Conservation (phyloP, 2,113 vertebrate genomes). For the Elgaria multicarinata region DNA sequence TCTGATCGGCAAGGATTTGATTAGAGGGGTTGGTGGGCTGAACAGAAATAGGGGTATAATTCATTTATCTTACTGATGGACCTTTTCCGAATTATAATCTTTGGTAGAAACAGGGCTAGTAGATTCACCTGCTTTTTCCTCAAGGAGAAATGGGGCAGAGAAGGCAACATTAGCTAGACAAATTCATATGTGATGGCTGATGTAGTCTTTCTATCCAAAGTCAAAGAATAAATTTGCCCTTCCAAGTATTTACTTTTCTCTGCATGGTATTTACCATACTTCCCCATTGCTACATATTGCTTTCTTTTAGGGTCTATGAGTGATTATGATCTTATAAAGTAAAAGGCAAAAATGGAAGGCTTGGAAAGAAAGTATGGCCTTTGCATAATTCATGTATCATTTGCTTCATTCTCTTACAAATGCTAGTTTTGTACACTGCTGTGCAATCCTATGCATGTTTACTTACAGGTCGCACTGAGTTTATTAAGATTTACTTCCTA, state of each 20-base stretch:
- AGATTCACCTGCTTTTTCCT: no score
- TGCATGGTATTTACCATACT: background rate
- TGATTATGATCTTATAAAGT: background rate
- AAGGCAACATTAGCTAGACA: no score
- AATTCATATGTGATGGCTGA: no score
- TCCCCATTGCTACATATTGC: background rate
- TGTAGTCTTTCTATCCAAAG: no score
- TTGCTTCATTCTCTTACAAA: background rate
- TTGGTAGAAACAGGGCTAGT: no score
- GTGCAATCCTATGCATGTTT: background rate
- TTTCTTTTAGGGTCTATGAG: background rate
- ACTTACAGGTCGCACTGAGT: background rate
- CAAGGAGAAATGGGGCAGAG: no score
- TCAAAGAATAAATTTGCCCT: background rate
- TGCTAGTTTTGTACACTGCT: background rate
- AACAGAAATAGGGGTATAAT: no score
- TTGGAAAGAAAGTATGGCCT: background rate
- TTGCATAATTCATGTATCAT: background rate
- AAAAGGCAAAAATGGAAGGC: background rate
- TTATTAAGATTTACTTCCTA: background rate
- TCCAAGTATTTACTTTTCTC: background rate
- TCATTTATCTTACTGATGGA: no score
- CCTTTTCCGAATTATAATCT: no score
- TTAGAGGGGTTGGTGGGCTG: no score
- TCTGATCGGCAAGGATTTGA: no score